Evolutionary conservation across 2,113 vertebrate species (phyloP), one percentile per base, ranked within the genome.

Genomic region (Entelurus aequoreus): DNA sequence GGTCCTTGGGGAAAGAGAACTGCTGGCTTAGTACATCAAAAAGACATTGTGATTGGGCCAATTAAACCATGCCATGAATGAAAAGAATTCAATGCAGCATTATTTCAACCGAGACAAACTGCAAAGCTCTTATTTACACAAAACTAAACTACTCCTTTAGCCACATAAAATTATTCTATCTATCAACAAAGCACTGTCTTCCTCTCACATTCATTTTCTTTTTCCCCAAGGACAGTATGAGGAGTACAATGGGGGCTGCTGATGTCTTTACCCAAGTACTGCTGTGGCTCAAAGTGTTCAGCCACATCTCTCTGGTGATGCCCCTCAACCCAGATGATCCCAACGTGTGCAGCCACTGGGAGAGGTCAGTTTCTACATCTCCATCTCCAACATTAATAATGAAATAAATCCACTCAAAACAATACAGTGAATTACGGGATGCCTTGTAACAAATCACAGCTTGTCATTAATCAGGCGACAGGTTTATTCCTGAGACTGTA

Each of bases 341-440:
- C 61, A 97, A 97, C 9, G 95, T 97, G 75, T 97, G 95, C 82
- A 97, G 95, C 84, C 94, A 96, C 83, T 97, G 95, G 95, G 95
- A 97, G 87, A 97, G 95, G 95, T 97, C 87, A 80, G 13, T 62
- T 1, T 0, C 21, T 6, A n/a, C 2, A 60, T 2, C 36, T 57
- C 54, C 37, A 19, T 6, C 48, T 21, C 40, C 19, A 12, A 10
- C 37, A 55, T 54, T 4, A 8, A 54, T 14, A 69, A 47, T 63
- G 62, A 73, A 68, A 66, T 40, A 55, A 51, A 36, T 19, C 13
- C 21, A 10, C 42, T 66, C 58, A 16, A 42, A 64, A 53, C 44
- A 63, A 64, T 21, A 62, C 72, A 21, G 63, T 28, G 53, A 75
- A 57, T 63, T 78, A 80, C 84, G 79, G 72, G 68, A 76, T 50